Evolutionary conservation across 1,140 invertebrate species (phyloP), one percentile per base, ranked within the genome.

Genomic region (Copidosoma floridanum): DNA sequence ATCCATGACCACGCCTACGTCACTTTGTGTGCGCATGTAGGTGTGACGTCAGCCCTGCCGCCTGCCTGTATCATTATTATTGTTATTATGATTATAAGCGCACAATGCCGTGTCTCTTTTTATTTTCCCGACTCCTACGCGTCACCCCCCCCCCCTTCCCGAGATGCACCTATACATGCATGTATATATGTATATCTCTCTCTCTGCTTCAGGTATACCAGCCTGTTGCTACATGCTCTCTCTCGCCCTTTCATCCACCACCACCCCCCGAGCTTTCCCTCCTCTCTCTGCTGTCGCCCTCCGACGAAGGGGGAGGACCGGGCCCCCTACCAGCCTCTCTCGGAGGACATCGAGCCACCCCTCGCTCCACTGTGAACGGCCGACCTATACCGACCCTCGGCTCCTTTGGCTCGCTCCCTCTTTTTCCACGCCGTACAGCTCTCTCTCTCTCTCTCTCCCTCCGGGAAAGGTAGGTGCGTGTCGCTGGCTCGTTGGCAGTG

Each of bases 1-100:
- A 77, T 77, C 75, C 75, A 72, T 77, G 75, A 78, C 77, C 75
- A 79, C 77, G 75, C 77, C 77, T 78, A 77, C 77, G 77, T 77
- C 77, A 78, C 59, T n/a, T n/a, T n/a, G n/a, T n/a, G n/a, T n/a
- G 18, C 43, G 6, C 1, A 23, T 74, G 68, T 73, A 66, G 47
- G 51, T 43, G 71, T 78, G 76, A 79, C 77, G 77, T 78, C 74
- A 76, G 66, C 61, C 65, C 64, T 67, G 8, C 40, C 11, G 10
- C n/a, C n/a, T n/a, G n/a, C n/a, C n/a, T n/a, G n/a, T n/a, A n/a
- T n/a, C n/a, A n/a, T n/a, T n/a, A n/a, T n/a, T 24, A 7, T n/a
- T n/a, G n/a, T n/a, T n/a, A n/a, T n/a, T n/a, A n/a, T n/a, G n/a
- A n/a, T n/a, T n/a, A n/a, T n/a, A n/a, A n/a, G n/a, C n/a, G n/a